A percentile compares a stretch with the other conserved stretches of the same genome.
Evolutionary conservation across 2,113 vertebrate species (phyloP).

Genomic region (Ceyx margarethae): DNA sequence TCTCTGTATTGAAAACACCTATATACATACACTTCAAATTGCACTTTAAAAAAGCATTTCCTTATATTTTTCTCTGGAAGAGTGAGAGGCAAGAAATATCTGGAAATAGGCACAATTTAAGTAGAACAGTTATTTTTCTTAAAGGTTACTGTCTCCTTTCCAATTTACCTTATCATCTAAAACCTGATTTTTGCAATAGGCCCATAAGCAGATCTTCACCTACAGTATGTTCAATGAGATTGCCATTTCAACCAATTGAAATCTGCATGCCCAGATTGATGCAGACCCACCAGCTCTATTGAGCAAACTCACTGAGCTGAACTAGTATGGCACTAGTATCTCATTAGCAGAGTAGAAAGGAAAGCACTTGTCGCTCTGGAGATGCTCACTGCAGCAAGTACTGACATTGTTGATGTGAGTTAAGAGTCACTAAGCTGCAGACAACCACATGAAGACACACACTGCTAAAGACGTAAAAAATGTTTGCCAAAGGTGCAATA

Average conservation of each 20-base stretch:
- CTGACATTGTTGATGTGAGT: background rate
- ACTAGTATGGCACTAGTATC: rapidly evolving
- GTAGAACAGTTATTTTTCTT: background rate
- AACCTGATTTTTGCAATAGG: background rate
- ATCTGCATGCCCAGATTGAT: background rate
- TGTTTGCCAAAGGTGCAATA: background rate
- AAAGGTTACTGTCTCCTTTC: background rate
- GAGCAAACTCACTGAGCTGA: background rate
- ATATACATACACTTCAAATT: background rate
- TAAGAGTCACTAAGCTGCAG: background rate
- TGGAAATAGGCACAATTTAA: background rate
- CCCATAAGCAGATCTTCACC: background rate
- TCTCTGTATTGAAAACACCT: background rate
- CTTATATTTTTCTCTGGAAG: background rate
- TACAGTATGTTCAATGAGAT: background rate
- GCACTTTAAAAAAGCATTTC: background rate
- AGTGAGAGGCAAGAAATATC: background rate
- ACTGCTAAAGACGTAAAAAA: background rate
- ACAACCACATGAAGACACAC: background rate
- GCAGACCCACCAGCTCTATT: background rate
- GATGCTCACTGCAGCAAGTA: background rate
- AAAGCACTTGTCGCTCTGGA: background rate
- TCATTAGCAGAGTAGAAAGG: background rate
- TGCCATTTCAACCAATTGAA: background rate
- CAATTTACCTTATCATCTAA: background rate